Conservation (phyloP, 2,797 vertebrate genomes). For the Pipistrellus kuhlii region DNA sequence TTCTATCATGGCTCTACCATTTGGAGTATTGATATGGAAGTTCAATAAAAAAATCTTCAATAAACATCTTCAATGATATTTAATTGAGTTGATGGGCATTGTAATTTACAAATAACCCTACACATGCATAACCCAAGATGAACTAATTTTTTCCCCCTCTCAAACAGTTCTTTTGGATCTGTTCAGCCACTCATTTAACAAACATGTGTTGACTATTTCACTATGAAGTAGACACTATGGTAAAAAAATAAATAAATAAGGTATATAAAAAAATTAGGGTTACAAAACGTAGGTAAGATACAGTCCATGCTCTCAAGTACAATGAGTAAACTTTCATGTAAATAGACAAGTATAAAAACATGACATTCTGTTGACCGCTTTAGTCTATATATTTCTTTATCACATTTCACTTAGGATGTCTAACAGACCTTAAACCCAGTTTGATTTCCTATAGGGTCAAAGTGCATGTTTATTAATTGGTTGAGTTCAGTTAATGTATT, state of each 20-base stretch:
- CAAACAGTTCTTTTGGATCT: background rate
- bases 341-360: constrained; percentile 23
- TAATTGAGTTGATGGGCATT: background rate
- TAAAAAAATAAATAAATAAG: background rate
- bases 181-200: constrained; percentile 27
- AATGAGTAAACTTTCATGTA: background rate
- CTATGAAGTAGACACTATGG: background rate
- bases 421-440: background rate
- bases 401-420: background rate
- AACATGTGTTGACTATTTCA: background rate
- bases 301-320: background rate
- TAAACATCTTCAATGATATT: background rate
- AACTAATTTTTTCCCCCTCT: constrained; percentile 1
- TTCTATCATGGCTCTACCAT: background rate
- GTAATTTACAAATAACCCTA: background rate
- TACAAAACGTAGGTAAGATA: constrained; percentile 15
- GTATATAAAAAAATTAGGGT: background rate
- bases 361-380: background rate
- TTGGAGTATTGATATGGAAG: background rate
- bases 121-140: background rate
- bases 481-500: background rate
- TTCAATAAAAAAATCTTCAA: background rate
- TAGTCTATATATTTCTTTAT: background rate
- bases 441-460: background rate
- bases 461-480: constrained; percentile 11